phyloP scores from a whole-genome alignment of 1,140 invertebrate species.

The Cyclargus thomasi region DNA sequence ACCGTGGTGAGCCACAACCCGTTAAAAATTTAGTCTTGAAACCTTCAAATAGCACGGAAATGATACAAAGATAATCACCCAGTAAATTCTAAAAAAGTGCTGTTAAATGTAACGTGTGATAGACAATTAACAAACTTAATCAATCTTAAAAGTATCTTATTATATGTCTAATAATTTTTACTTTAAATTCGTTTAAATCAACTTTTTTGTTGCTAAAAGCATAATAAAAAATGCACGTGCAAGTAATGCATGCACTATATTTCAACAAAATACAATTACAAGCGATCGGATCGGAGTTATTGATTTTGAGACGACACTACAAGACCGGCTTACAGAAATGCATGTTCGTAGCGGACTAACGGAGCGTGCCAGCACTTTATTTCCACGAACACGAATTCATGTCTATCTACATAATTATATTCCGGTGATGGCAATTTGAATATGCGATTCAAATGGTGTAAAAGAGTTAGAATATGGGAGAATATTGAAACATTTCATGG shows the following conservation, averaged over 20 bases:
- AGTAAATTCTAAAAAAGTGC: too few relatives aligned
- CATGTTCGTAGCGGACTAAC: background rate
- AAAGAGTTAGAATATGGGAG: background rate
- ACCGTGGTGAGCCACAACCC: too few relatives aligned
- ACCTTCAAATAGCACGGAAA: too few relatives aligned
- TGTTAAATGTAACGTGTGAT: too few relatives aligned
- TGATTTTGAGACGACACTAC: background rate
- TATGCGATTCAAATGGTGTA: background rate
- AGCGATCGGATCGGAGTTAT: background rate
- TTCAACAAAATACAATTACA: background rate
- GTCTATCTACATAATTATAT: constrained; percentile 1
- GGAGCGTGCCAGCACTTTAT: background rate
- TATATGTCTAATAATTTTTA: too few relatives aligned
- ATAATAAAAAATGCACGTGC: background rate
- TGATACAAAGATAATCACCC: too few relatives aligned
- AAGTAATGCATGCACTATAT: background rate
- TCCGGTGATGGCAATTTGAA: background rate
- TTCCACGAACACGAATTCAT: constrained; percentile 1
- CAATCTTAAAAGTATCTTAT: too few relatives aligned
- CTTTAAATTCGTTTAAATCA: too few relatives aligned
- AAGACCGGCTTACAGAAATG: background rate
- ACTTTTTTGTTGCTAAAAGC: too few relatives aligned
- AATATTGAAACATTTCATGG: background rate
- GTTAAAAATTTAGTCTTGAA: too few relatives aligned
- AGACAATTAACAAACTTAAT: too few relatives aligned